These are phyloP conservation scores for Enteromius paludinosus DNA, from an alignment of 2,797 vertebrate species.

Conservation along the genomic window DNA sequence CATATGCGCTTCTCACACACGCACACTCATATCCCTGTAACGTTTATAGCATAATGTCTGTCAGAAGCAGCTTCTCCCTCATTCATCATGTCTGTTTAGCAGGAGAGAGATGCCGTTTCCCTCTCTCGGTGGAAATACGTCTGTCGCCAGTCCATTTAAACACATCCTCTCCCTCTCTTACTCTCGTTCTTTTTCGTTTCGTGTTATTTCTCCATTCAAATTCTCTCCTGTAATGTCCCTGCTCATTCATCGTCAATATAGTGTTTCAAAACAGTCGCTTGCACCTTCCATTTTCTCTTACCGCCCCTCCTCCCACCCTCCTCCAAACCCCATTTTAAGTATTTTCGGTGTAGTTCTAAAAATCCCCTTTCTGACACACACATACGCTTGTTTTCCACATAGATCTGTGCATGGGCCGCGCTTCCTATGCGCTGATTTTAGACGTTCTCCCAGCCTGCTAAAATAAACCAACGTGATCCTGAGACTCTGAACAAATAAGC, in stretches of 20 bases:
- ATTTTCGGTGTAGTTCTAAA: slow-evolving; percentile 16
- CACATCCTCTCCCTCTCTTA: slow-evolving; percentile 27
- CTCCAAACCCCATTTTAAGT: slow-evolving; percentile 26
- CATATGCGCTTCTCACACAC: slow-evolving; percentile 35
- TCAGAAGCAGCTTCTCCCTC: slow-evolving; percentile 50
- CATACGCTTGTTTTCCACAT: slow-evolving; percentile 38
- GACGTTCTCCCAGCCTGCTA: slow-evolving; percentile 75
- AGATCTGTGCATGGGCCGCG: background rate
- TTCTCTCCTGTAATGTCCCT: slow-evolving; percentile 14
- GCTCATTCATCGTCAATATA: slow-evolving; percentile 37
- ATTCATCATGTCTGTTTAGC: slow-evolving; percentile 49
- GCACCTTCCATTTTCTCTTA: slow-evolving; percentile 31
- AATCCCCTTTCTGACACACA: slow-evolving; percentile 36
- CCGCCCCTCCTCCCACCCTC: background rate
- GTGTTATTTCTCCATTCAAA: slow-evolving; percentile 24
- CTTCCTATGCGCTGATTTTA: slow-evolving; percentile 66
- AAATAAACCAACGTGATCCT: slow-evolving; percentile 78
- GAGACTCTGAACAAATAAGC: slow-evolving; percentile 80
- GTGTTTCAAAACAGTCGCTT: slow-evolving; percentile 37
- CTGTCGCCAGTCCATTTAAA: slow-evolving; percentile 48
- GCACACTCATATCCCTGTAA: background rate
- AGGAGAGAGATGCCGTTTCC: slow-evolving; percentile 1
- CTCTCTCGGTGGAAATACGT: slow-evolving; percentile 41
- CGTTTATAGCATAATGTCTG: slow-evolving; percentile 44
- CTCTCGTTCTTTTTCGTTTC: slow-evolving; percentile 23